A percentile compares a stretch with the other conserved stretches of the same genome.
Evolutionary conservation across 1,140 invertebrate genomes (phyloP).

Genomic region (Pemphigus obesinymphae): DNA sequence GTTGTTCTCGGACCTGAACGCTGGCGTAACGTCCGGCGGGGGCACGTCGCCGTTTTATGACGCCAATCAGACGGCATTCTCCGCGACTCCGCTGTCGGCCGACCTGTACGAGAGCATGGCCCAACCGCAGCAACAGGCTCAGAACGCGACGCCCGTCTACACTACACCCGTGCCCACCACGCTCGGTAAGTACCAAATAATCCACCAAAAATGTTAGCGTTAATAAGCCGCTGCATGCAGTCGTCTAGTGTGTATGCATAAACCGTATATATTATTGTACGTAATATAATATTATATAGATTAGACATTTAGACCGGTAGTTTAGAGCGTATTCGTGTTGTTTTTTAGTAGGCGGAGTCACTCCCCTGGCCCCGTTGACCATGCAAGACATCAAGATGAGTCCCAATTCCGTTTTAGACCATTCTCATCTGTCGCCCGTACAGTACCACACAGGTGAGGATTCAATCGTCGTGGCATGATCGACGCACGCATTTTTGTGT

Average conservation of each 20-base stretch:
- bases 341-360: constrained; percentile 59
- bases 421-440: constrained; percentile 43
- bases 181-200: constrained; percentile 7
- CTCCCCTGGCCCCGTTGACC: constrained; percentile 69
- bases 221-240: not conserved
- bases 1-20: constrained; percentile 71
- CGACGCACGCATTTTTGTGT: not conserved
- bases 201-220: too few relatives aligned
- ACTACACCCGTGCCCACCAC: constrained; percentile 25
- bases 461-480: not conserved
- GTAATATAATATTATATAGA: not conserved
- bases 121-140: constrained; percentile 33
- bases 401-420: constrained; percentile 45
- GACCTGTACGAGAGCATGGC: constrained; percentile 69
- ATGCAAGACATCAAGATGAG: constrained; percentile 65
- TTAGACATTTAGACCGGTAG: not conserved
- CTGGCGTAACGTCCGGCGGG: constrained; percentile 48
- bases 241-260: not conserved
- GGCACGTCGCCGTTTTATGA: constrained; percentile 52
- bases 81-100: constrained; percentile 57
- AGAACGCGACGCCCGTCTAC: constrained; percentile 28
- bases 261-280: not conserved
- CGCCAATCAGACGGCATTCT: constrained; percentile 57
- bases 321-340: not conserved
- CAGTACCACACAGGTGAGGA: constrained; percentile 40